Conservation (phyloP, 2,888 invertebrate genomes). For the Drosophila robusta region DNA sequence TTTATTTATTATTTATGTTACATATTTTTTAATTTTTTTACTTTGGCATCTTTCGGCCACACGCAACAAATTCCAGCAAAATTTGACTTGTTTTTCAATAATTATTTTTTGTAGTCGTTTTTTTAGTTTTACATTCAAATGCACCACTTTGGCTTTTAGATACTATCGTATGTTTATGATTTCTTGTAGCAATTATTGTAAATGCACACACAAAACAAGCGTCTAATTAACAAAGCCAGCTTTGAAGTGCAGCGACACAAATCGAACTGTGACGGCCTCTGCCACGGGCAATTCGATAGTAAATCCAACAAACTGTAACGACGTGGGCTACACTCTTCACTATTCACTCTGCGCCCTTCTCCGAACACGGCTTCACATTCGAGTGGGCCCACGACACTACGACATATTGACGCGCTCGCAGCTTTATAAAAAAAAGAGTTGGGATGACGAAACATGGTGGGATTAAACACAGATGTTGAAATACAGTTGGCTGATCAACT, state of each 20-base stretch:
- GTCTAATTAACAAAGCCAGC: slow-evolving; percentile 69
- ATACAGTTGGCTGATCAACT: not conserved
- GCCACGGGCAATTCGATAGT: slow-evolving; percentile 10
- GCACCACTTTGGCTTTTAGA: slow-evolving; percentile 54
- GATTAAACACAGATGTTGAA: not conserved
- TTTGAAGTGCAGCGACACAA: slow-evolving; percentile 70
- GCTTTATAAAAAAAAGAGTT: not conserved
- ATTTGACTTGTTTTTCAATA: slow-evolving; percentile 16
- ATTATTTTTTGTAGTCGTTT: slow-evolving; percentile 22
- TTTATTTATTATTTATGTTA: slow-evolving; percentile 45
- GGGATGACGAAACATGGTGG: slow-evolving; percentile 7
- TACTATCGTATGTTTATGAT: slow-evolving; percentile 44
- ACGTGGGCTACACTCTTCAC: slow-evolving; percentile 20
- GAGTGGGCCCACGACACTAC: slow-evolving; percentile 3
- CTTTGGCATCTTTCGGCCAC: slow-evolving; percentile 14
- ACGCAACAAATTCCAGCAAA: slow-evolving; percentile 16
- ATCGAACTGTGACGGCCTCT: slow-evolving; percentile 30
- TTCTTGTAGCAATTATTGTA: slow-evolving; percentile 72
- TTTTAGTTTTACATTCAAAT: slow-evolving; percentile 36
- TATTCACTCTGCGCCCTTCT: slow-evolving; percentile 1
- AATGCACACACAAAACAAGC: slow-evolving; percentile 67
- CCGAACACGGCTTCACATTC: slow-evolving; percentile 6
- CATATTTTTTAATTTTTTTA: slow-evolving; percentile 21
- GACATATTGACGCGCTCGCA: not conserved
- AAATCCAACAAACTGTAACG: slow-evolving; percentile 19